Evolutionary conservation across 1,140 invertebrate genomes (phyloP).

Genomic region (Drosophila murphyi): DNA sequence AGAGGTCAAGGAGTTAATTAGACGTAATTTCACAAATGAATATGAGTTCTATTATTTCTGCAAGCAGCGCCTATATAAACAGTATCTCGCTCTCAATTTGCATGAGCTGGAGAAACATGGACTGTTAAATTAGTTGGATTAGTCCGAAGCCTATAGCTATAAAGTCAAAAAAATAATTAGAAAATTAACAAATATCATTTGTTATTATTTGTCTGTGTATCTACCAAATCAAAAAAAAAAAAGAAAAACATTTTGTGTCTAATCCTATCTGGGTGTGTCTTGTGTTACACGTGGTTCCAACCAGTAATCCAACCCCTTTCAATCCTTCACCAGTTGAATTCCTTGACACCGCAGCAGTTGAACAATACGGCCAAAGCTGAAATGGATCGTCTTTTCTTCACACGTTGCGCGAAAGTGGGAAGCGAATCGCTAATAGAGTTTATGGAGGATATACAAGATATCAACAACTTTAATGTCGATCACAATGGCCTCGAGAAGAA

Average conservation of each 20-base stretch:
- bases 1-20: slow-evolving; percentile 92
- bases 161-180: slow-evolving; percentile 5
- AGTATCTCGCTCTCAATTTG: slow-evolving; percentile 89
- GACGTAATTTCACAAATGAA: slow-evolving; percentile 93
- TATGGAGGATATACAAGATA: slow-evolving; percentile 86
- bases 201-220: slow-evolving; percentile 11
- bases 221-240: background rate
- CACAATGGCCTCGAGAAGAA: slow-evolving; percentile 38
- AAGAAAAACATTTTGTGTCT: slow-evolving; percentile 17
- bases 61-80: slow-evolving; percentile 92
- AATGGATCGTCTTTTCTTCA: slow-evolving; percentile 89
- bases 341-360: slow-evolving; percentile 46
- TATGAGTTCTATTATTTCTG: slow-evolving; percentile 97
- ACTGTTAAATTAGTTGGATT: slow-evolving; percentile 45
- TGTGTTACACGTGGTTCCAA: slow-evolving; percentile 16
- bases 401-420: slow-evolving; percentile 95
- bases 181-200: background rate
- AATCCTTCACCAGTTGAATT: slow-evolving; percentile 41
- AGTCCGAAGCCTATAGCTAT: background rate
- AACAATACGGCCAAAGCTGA: slow-evolving; percentile 85
- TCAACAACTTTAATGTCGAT: slow-evolving; percentile 63
- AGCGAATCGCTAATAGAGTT: slow-evolving; percentile 95
- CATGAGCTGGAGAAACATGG: slow-evolving; percentile 63
- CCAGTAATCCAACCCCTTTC: slow-evolving; percentile 24
- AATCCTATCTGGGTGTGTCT: slow-evolving; percentile 32